phyloP scores from a whole-genome alignment of 2,888 invertebrate genomes.

The Tigriopus californicus region DNA sequence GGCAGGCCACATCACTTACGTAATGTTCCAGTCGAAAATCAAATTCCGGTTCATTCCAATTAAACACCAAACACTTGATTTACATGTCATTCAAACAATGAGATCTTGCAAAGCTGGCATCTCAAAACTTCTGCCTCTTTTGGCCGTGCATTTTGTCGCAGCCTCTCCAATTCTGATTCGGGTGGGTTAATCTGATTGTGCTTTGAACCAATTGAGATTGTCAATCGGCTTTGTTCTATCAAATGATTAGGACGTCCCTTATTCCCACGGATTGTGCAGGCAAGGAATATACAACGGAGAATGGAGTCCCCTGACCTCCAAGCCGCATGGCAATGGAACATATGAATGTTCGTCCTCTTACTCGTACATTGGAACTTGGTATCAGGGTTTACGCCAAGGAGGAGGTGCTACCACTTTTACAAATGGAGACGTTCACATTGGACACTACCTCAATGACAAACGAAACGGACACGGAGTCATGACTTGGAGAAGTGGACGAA shows the following conservation, averaged over 20 bases:
- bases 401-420: conserved; percentile 2
- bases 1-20: too few relatives aligned
- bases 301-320: background rate
- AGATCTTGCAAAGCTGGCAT: too few relatives aligned
- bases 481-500: conserved; percentile 1
- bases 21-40: too few relatives aligned
- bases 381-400: conserved; percentile 1
- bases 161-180: too few relatives aligned
- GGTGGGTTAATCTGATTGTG: too few relatives aligned
- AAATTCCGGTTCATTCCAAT: too few relatives aligned
- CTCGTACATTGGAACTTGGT: conserved; percentile 3
- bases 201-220: too few relatives aligned
- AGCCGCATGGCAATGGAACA: conserved; percentile 6
- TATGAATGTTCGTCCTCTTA: background rate
- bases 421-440: conserved; percentile 8
- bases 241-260: background rate
- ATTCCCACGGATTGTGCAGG: background rate
- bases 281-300: conserved; percentile 1
- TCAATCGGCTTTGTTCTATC: too few relatives aligned
- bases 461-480: conserved; percentile 1
- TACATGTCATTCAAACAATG: too few relatives aligned
- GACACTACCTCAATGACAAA: conserved; percentile 8
- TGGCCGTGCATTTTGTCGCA: too few relatives aligned
- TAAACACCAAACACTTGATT: too few relatives aligned
- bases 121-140: too few relatives aligned